Base-by-base conservation (phyloP, 2,888 invertebrate species). In the Tetragonula carbonaria region DNA sequence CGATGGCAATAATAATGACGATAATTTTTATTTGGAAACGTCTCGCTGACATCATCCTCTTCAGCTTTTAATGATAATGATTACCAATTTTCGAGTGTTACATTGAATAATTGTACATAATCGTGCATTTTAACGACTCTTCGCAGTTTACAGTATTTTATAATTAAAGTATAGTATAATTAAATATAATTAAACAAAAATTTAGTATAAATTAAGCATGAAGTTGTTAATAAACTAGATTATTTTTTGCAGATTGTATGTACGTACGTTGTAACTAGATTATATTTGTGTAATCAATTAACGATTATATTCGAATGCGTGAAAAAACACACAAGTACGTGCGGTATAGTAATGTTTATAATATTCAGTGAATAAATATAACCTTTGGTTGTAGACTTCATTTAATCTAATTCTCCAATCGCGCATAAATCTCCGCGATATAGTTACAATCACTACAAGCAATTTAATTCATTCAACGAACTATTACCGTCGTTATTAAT, bases 21-120 rank as follows among this genome's bases (percentile, higher is more conserved):
- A 74, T 74, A 62, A 53, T 51, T 75, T 74, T 50, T 63, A 63
- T 75, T 68, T 45, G 11, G 21, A 0, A 51, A 45, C 45, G 45
- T 55, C 13, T 51, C 45, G 33, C 62, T 45, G 28, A 75, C 75
- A 59, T 74, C 51, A 55, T 55, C 45, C 21, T n/a, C 38, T 51
- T 59, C 11, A 45, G n/a, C 5, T 16, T 53, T 65, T 18, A 45
- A 21, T 18, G 53, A 68, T 75, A 63, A 75, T 11, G 23, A 62
- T 59, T 73, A 38, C n/a, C 45, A 16, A 21, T n/a, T 74, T 73
- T 33, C 13, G 14, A n/a, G n/a, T 66, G 13, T 78, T 33, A 23
- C 28, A 28, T 28, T 28, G 28, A 28, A 28, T 28, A 28, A 28
- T 28, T 2, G 28, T 28, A 28, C 38, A 18, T 16, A 59, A 59